phyloP scores from a whole-genome alignment of 2,888 invertebrate species.

The Eretmocerus hayati region DNA sequence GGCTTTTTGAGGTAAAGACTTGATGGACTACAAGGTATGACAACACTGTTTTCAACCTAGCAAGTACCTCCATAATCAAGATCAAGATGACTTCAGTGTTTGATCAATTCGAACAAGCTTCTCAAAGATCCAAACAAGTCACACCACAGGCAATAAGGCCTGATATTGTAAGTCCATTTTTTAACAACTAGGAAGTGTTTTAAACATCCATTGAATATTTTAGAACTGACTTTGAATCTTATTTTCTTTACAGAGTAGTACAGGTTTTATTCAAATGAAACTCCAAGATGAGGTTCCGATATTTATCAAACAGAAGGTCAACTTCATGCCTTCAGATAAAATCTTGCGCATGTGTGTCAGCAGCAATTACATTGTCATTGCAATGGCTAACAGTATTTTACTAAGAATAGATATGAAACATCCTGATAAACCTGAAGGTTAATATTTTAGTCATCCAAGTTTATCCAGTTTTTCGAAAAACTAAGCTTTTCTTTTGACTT shows the following conservation, averaged over 20 bases:
- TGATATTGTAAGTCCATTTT: conserved; percentile 47
- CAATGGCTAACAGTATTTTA: conserved; percentile 74
- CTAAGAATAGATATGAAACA: conserved; percentile 75
- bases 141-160: conserved; percentile 43
- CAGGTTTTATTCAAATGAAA: conserved; percentile 55
- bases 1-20: no score
- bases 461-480: neutral
- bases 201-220: conserved; percentile 4
- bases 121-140: conserved; percentile 50
- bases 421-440: conserved; percentile 73
- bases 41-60: no score
- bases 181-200: conserved; percentile 3
- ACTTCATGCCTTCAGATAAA: conserved; percentile 69
- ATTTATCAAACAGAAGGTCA: conserved; percentile 78
- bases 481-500: conserved; percentile 31
- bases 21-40: no score
- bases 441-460: no score
- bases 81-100: conserved; percentile 70
- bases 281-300: conserved; percentile 73
- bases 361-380: conserved; percentile 75
- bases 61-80: no score
- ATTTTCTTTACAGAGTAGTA: conserved; percentile 41
- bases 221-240: neutral
- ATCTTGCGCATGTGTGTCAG: conserved; percentile 76
- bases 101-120: conserved; percentile 78